These are phyloP conservation scores for Nyctibius bracteatus DNA, from an alignment of 2,113 vertebrate genomes.

Conservation along the genomic window DNA sequence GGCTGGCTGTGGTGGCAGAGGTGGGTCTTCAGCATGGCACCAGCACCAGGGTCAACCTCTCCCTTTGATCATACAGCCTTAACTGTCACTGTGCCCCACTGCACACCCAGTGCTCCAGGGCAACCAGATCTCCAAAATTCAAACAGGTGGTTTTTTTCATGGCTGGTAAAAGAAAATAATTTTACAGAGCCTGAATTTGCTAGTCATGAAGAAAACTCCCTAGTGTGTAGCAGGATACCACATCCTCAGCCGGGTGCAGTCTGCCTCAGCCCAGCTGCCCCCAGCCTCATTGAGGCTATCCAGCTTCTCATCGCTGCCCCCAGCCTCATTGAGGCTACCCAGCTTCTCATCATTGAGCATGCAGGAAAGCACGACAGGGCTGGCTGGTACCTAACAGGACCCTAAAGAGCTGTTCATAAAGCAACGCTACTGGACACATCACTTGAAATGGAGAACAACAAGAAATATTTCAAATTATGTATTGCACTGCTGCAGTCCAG, in stretches of 20 bases:
- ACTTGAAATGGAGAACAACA: not conserved
- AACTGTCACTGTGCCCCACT: not conserved
- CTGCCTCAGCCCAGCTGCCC: not conserved
- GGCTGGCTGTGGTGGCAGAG: not conserved
- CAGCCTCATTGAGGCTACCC: fast-evolving
- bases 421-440: not conserved
- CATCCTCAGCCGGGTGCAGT: not conserved
- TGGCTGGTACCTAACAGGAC: not conserved
- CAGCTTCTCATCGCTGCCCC: not conserved
- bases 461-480: not conserved
- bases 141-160: not conserved
- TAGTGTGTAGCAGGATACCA: fast-evolving
- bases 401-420: not conserved
- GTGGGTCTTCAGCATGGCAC: not conserved
- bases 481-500: not conserved
- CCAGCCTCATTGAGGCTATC: fast-evolving
- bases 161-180: not conserved
- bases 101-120: not conserved
- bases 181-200: not conserved
- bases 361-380: not conserved
- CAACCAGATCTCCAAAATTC: not conserved
- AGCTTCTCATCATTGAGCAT: fast-evolving
- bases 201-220: not conserved
- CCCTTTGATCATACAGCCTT: not conserved
- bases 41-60: not conserved